Conservation (phyloP, 2,888 invertebrate species). For the Campopleginae sp. region DNA sequence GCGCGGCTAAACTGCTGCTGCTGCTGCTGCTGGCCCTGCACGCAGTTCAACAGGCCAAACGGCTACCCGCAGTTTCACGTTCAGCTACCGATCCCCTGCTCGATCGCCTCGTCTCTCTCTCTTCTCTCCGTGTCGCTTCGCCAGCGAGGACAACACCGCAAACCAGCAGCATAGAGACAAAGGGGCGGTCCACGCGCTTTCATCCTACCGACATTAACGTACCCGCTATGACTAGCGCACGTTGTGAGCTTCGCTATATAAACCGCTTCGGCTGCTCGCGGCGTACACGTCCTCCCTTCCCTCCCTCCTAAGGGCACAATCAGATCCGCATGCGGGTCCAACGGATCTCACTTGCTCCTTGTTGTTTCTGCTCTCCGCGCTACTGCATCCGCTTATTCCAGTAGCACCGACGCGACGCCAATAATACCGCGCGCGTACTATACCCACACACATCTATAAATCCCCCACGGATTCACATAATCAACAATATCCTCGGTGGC, state of each 20-base stretch:
- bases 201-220: slow-evolving; percentile 84
- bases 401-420: slow-evolving; percentile 45
- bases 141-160: slow-evolving; percentile 47
- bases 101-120: slow-evolving; percentile 58
- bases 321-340: slow-evolving; percentile 84
- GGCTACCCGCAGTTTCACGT: slow-evolving; percentile 80
- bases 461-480: slow-evolving; percentile 19
- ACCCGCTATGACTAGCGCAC: slow-evolving; percentile 71
- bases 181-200: slow-evolving; percentile 78
- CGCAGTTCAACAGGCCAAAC: slow-evolving; percentile 60
- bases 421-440: slow-evolving; percentile 32
- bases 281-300: slow-evolving; percentile 45
- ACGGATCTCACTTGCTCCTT: slow-evolving; percentile 81
- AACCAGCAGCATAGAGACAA: slow-evolving; percentile 68
- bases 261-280: slow-evolving; percentile 46
- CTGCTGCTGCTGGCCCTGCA: no score
- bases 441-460: neutral
- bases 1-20: slow-evolving; percentile 54
- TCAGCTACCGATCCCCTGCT: no score
- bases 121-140: slow-evolving; percentile 41
- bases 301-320: slow-evolving; percentile 77
- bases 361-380: slow-evolving; percentile 61
- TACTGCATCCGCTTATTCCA: slow-evolving; percentile 69
- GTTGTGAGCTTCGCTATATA: slow-evolving; percentile 70
- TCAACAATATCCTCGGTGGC: slow-evolving; percentile 44